A percentile compares a stretch with the other conserved stretches of the same genome.
These are phyloP conservation scores for Sceloporus undulatus DNA, from an alignment of 2,113 vertebrate genomes.

Conservation along the genomic window DNA sequence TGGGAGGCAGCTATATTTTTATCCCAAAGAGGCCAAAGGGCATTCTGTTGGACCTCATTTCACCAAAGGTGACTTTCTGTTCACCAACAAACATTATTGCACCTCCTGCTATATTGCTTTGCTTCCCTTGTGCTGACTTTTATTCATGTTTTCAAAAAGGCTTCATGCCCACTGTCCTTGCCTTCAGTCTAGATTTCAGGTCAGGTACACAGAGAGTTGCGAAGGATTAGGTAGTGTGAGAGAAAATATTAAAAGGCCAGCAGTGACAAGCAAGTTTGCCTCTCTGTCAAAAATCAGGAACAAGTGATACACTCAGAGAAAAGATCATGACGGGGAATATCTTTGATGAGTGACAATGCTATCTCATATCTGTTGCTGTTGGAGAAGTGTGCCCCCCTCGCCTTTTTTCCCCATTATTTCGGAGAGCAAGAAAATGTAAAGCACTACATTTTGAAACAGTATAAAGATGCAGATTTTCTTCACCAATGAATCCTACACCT, in stretches of 20 bases:
- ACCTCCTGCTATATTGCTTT: neutral
- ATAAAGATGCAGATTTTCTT: neutral
- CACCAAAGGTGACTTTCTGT: accelerated
- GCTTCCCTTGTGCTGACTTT: neutral
- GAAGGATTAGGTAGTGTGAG: conserved; percentile 33
- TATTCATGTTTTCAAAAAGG: neutral
- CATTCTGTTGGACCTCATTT: neutral
- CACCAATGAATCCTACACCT: conserved; percentile 2
- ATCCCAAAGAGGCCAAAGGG: neutral
- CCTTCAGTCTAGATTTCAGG: conserved; percentile 24
- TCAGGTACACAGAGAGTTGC: conserved; percentile 42
- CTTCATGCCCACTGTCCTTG: conserved; percentile 29
- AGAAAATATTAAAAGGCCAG: conserved; percentile 2
- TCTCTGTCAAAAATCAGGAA: conserved; percentile 16
- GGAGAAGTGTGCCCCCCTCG: accelerated
- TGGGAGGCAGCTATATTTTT: neutral
- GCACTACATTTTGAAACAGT: neutral
- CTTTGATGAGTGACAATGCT: conserved; percentile 21
- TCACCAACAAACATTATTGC: conserved; percentile 2
- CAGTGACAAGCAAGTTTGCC: neutral
- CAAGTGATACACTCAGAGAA: neutral
- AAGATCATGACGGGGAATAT: conserved; percentile 7
- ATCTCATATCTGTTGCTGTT: conserved; percentile 1
- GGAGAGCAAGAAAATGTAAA: conserved; percentile 20
- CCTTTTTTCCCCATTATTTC: neutral